These are phyloP conservation scores for Diaperis boleti DNA, from an alignment of 2,888 invertebrate species.

Conservation along the genomic window DNA sequence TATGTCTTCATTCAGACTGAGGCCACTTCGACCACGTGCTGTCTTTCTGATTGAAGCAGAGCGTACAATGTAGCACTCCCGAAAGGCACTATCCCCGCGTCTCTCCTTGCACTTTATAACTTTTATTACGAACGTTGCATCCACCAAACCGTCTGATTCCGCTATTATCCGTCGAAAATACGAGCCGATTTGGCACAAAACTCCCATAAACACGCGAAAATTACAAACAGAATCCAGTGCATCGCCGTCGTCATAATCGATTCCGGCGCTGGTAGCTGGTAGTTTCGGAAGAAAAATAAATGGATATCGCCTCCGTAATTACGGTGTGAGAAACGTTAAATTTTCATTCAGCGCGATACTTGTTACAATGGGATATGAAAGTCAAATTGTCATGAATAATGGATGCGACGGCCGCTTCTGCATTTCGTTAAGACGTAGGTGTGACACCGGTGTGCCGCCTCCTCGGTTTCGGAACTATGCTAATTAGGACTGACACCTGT, in stretches of 20 bases:
- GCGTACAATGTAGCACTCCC: too few relatives aligned
- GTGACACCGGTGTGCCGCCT: not conserved
- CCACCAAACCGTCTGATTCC: too few relatives aligned
- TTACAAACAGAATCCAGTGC: not conserved
- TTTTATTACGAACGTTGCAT: too few relatives aligned
- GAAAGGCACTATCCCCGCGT: too few relatives aligned
- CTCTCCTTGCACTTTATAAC: too few relatives aligned
- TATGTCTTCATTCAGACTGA: too few relatives aligned
- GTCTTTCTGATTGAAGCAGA: too few relatives aligned
- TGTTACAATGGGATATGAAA: slow-evolving; percentile 2
- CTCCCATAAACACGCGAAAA: not conserved
- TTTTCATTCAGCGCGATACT: not conserved
- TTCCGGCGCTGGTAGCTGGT: not conserved
- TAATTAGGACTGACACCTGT: too few relatives aligned
- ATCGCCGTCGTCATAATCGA: not conserved
- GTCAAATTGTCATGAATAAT: slow-evolving; percentile 1
- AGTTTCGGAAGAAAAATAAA: not conserved
- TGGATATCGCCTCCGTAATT: not conserved
- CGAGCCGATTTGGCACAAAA: not conserved
- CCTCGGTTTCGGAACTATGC: not conserved
- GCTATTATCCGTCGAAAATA: not conserved
- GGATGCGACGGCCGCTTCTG: not conserved
- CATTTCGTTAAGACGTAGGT: slow-evolving; percentile 1
- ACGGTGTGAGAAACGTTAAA: slow-evolving; percentile 7
- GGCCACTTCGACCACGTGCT: too few relatives aligned